phyloP scores from a whole-genome alignment of 1,140 invertebrate species.

The Penaeus chinensis region DNA sequence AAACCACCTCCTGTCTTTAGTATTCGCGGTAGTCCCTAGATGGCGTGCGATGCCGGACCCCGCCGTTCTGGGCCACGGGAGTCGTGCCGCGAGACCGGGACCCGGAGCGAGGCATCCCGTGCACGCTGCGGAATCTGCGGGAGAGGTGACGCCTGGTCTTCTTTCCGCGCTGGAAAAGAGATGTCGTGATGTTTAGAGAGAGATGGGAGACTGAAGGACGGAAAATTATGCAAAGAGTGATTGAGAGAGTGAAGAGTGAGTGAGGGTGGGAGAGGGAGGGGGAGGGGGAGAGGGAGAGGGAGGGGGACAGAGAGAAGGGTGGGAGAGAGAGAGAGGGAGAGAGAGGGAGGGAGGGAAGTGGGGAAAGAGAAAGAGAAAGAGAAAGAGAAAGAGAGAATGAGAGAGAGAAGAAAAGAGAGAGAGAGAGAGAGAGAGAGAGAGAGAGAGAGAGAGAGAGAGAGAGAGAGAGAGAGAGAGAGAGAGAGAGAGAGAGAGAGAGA shows the following conservation, averaged over 20 bases:
- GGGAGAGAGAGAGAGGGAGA: not conserved
- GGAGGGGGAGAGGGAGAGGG: not conserved
- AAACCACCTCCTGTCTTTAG: not conserved
- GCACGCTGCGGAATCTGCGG: conserved; percentile 70
- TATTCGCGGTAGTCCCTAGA: conserved; percentile 46
- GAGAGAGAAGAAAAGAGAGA: not conserved
- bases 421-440: conserved; percentile 22
- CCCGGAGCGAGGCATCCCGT: conserved; percentile 65
- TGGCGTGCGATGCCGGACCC: conserved; percentile 49
- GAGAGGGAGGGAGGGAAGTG: not conserved
- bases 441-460: not conserved
- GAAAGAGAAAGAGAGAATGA: not conserved
- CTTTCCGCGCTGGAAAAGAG: conserved; percentile 69
- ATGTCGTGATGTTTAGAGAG: not conserved
- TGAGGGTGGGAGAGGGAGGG: not conserved
- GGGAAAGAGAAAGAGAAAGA: not conserved
- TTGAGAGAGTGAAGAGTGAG: not conserved
- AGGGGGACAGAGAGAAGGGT: not conserved
- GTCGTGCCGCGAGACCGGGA: conserved; percentile 60
- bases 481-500: not conserved
- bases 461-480: not conserved
- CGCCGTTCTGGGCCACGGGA: conserved; percentile 59
- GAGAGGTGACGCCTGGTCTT: conserved; percentile 69
- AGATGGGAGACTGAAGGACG: not conserved
- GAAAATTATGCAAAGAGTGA: not conserved